Conservation (phyloP, 2,797 vertebrate genomes). For the Anguilla obscura region DNA sequence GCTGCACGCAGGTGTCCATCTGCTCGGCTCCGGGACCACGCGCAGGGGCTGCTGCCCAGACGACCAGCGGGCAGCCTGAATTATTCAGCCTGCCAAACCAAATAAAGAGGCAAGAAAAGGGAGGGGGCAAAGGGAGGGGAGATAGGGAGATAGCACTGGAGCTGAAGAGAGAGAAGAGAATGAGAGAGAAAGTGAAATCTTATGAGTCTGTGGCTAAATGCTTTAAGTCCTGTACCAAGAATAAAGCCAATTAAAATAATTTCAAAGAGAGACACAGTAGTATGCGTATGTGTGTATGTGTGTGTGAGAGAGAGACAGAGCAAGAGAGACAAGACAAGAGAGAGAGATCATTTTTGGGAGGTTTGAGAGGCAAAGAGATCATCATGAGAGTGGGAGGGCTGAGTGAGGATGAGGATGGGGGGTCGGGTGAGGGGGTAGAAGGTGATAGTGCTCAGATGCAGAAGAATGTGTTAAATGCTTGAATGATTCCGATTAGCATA, state of each 20-base stretch:
- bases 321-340: background rate
- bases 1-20: conserved; percentile 85
- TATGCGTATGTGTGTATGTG: conserved; percentile 27
- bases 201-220: conserved; percentile 24
- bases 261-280: background rate
- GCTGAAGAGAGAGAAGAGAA: conserved; percentile 23
- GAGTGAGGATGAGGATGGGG: conserved; percentile 26
- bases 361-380: background rate
- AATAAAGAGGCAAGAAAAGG: conserved; percentile 24
- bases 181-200: conserved; percentile 9
- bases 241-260: background rate
- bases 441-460: conserved; percentile 58
- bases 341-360: background rate
- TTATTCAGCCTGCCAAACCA: conserved; percentile 71
- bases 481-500: conserved; percentile 76
- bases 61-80: conserved; percentile 70
- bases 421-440: conserved; percentile 30
- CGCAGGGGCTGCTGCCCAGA: conserved; percentile 68
- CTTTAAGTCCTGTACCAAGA: background rate
- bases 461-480: conserved; percentile 73
- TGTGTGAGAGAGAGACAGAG: background rate
- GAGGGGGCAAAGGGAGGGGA: conserved; percentile 20
- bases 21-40: conserved; percentile 75
- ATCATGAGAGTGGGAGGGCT: background rate
- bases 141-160: background rate